Percentiles rank a stretch among this genome's conserved stretches.
These are phyloP conservation scores for Chloropsis cyanopogon DNA, from an alignment of 2,113 vertebrate genomes.

Conservation along the genomic window DNA sequence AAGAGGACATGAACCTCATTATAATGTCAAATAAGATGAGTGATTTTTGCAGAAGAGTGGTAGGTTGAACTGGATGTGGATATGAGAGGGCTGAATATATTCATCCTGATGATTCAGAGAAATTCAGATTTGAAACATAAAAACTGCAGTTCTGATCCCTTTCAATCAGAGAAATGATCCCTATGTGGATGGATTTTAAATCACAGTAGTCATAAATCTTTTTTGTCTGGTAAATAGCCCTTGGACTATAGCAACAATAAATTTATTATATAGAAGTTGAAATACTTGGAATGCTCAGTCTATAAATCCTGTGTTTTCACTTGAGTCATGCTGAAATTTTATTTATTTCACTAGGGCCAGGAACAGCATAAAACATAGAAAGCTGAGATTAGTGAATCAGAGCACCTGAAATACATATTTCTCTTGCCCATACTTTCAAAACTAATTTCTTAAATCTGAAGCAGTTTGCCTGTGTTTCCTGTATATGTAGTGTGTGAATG, in stretches of 20 bases:
- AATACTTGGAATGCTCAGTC: background rate
- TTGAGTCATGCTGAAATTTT: background rate
- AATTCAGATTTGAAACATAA: background rate
- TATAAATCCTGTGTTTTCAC: background rate
- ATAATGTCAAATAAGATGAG: slow-evolving; percentile 5
- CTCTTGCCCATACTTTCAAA: background rate
- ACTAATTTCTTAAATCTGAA: background rate
- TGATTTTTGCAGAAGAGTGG: background rate
- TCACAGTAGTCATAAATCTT: background rate
- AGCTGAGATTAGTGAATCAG: background rate
- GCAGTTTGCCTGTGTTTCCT: background rate
- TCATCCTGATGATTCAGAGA: background rate
- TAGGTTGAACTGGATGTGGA: background rate
- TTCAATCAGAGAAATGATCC: background rate
- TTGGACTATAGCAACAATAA: background rate
- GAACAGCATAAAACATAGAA: background rate
- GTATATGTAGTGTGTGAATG: background rate
- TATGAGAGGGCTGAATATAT: background rate
- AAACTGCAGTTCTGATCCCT: slow-evolving; percentile 4
- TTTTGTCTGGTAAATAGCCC: background rate
- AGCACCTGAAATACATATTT: background rate
- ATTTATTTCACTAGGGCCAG: background rate
- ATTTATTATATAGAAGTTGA: background rate
- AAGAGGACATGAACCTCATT: background rate
- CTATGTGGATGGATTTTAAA: slow-evolving; percentile 11